Evolutionary conservation across 2,113 vertebrate genomes (phyloP).

Genomic region (Galemys pyrenaicus): DNA sequence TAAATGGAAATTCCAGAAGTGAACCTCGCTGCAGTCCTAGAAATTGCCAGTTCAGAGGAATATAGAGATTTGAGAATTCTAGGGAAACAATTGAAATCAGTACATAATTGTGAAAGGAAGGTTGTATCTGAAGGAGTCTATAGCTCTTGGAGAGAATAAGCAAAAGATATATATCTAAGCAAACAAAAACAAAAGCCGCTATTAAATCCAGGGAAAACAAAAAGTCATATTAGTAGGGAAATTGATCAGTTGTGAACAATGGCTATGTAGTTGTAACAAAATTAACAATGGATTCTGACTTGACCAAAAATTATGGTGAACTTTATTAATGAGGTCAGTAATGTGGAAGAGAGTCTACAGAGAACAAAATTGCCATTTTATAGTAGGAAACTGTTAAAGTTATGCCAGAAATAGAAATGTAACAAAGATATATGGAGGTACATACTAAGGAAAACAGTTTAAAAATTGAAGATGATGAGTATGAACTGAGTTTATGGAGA

Average conservation of each 20-base stretch:
- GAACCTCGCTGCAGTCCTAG: background rate
- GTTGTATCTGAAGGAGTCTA: background rate
- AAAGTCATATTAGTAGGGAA: background rate
- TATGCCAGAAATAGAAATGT: background rate
- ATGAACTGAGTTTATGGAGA: background rate
- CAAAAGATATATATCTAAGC: background rate
- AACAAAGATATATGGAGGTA: background rate
- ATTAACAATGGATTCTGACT: background rate
- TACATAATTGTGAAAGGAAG: background rate
- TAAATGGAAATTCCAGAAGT: background rate
- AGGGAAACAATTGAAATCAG: background rate
- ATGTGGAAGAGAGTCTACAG: background rate
- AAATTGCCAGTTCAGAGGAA: background rate
- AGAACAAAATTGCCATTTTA: background rate
- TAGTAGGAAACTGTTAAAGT: background rate
- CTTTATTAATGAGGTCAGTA: background rate
- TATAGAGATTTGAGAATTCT: background rate
- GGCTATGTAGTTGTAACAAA: background rate
- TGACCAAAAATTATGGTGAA: background rate
- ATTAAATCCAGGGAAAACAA: background rate
- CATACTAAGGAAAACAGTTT: background rate
- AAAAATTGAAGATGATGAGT: background rate
- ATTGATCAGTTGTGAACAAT: background rate
- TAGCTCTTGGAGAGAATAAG: background rate
- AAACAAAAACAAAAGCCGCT: background rate